These are phyloP conservation scores for Lucinisca nassula DNA, from an alignment of 2,888 invertebrate species.

Conservation along the genomic window DNA sequence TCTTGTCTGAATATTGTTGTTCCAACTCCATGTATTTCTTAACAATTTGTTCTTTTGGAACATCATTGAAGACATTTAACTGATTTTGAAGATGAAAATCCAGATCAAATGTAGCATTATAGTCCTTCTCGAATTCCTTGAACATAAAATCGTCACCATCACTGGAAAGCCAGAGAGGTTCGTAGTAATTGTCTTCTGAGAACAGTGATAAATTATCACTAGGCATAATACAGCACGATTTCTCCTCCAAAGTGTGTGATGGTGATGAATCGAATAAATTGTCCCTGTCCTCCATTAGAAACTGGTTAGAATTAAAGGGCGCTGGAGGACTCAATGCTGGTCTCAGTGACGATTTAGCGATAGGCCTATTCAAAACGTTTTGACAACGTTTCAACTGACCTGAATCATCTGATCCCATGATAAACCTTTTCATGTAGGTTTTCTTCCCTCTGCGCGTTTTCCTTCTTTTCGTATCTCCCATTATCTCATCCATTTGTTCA, in stretches of 20 bases:
- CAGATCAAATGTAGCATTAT: conserved; percentile 11
- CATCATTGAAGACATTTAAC: not conserved
- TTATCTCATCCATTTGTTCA: conserved; percentile 42
- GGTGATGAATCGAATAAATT: not conserved
- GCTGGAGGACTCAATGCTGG: conserved; percentile 77
- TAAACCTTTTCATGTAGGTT: not conserved
- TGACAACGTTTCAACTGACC: not conserved
- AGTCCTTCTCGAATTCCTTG: conserved; percentile 64
- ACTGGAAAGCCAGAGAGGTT: not conserved
- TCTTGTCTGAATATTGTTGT: not conserved
- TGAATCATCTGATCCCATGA: not conserved
- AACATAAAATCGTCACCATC: conserved; percentile 46
- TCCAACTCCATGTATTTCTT: conserved; percentile 32
- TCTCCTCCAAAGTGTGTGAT: not conserved
- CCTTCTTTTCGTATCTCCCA: conserved; percentile 50
- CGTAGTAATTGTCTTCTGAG: not conserved
- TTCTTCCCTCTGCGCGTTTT: conserved; percentile 69
- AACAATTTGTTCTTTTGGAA: conserved; percentile 27
- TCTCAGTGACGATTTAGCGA: conserved; percentile 28
- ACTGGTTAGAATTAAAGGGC: conserved; percentile 79
- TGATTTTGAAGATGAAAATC: not conserved
- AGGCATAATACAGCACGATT: too few relatives aligned
- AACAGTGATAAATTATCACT: not conserved
- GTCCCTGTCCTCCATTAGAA: conserved; percentile 76
- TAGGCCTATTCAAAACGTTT: not conserved